Base-by-base conservation (phyloP, 2,888 invertebrate genomes). In the Augochlorella aurata region DNA sequence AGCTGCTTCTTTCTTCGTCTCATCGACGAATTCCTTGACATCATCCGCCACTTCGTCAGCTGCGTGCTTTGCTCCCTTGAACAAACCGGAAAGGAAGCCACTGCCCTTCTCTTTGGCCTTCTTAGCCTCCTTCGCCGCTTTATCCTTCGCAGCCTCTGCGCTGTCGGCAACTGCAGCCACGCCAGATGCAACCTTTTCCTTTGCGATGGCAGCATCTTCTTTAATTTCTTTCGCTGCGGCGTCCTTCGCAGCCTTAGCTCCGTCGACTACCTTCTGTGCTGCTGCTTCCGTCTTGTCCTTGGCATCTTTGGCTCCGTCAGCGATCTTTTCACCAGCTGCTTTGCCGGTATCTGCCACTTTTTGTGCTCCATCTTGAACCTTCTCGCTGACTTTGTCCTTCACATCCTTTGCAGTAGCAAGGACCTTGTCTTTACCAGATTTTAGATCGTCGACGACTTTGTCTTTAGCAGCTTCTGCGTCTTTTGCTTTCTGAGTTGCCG, bases 61-160 rank as follows among this genome's bases (percentile, higher is more conserved):
- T 38, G 38, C 38, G 38, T 38, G 38, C 38, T 38, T 38, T 5
- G 5, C 38, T 38, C 38, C 38, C 38, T 38, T 38, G 38, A 38
- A 38, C 38, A 38, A 38, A 5, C 38, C 38, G 3, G 38, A 38
- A 7, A 38, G 38, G 38, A 38, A 38, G 38, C 38, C 38, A 7
- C 38, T 38, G 38, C 38, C 38, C 38, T 38, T 38, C 38, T 38
- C 38, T 38, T 38, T 38, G 38, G 38, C 38, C 5, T 38, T 38
- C 3, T 38, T 38, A 38, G 38, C 38, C 38, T 38, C 38, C 5
- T 38, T 38, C 3, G 38, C 38, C 3, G 38, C 38, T 5, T 38
- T 38, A 38, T 38, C 38, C 7, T 95, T 95, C 0, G 91, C 94
- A 94, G 58, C 94, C 94, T 89, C 94, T 94, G 44, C 94, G 93